A percentile compares a stretch with the other conserved stretches of the same genome.
phyloP scores from a whole-genome alignment of 2,113 vertebrate species.

The Cephalophus harveyi region DNA sequence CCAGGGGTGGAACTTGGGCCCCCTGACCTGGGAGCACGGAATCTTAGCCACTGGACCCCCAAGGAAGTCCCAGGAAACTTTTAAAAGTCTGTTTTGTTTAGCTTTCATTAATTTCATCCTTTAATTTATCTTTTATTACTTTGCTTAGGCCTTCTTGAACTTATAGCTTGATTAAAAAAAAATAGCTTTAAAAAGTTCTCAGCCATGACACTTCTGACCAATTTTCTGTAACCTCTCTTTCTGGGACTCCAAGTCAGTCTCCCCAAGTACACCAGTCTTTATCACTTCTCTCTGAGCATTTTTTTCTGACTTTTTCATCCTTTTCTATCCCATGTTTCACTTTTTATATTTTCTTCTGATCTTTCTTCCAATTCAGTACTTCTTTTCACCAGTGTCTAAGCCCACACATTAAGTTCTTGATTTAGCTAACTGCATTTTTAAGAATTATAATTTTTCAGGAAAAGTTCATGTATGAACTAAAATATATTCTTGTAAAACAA shows the following conservation, averaged over 20 bases:
- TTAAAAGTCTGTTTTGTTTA: neutral
- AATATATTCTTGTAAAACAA: neutral
- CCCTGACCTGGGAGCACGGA: neutral
- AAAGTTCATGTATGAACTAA: neutral
- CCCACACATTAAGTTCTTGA: neutral
- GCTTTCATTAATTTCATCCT: neutral
- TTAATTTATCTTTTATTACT: neutral
- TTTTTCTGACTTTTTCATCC: neutral
- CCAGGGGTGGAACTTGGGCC: fast-evolving
- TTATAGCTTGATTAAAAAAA: neutral
- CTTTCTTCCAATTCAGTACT: neutral
- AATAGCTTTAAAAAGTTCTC: neutral
- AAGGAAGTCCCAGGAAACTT: neutral
- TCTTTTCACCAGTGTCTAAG: neutral
- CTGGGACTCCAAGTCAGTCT: neutral
- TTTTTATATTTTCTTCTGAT: neutral
- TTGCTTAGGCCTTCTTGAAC: neutral
- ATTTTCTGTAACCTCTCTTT: neutral
- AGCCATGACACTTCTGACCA: neutral
- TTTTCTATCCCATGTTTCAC: neutral
- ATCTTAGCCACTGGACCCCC: neutral
- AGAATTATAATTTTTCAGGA: neutral
- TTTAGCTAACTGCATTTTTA: neutral
- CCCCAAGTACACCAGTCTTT: neutral
- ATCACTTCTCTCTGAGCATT: neutral